Evolutionary conservation across 2,888 invertebrate genomes (phyloP).

Genomic region (Heliconius aoede): DNA sequence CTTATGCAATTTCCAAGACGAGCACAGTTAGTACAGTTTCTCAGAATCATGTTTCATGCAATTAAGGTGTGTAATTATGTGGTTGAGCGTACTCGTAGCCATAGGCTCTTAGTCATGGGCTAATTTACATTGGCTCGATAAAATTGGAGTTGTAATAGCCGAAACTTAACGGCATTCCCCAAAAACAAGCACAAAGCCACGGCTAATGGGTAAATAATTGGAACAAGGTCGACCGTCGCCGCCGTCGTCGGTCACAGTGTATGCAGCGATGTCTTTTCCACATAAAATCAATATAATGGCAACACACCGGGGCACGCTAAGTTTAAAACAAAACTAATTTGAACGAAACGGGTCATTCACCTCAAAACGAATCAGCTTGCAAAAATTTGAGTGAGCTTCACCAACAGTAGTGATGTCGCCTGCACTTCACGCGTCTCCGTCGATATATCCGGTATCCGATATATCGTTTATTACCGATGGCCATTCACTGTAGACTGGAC

Average conservation of each 20-base stretch:
- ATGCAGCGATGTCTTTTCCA: constrained; percentile 68
- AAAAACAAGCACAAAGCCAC: constrained; percentile 53
- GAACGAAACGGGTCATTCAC: constrained; percentile 55
- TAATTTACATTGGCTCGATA: constrained; percentile 39
- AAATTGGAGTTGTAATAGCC: constrained; percentile 36
- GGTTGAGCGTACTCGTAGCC: constrained; percentile 21
- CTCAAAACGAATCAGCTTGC: constrained; percentile 76
- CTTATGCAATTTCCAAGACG: constrained; percentile 20
- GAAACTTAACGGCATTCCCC: constrained; percentile 46
- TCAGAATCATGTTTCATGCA: constrained; percentile 37
- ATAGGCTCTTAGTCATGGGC: constrained; percentile 29
- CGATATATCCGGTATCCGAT: constrained; percentile 39
- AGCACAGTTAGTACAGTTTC: constrained; percentile 19
- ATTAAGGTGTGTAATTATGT: constrained; percentile 34
- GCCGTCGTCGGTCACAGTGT: constrained; percentile 56
- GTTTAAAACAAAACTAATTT: constrained; percentile 51
- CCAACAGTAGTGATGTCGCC: constrained; percentile 39
- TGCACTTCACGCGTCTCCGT: constrained; percentile 28
- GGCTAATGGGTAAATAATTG: constrained; percentile 62
- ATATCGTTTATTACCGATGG: constrained; percentile 58
- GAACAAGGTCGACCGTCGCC: constrained; percentile 69
- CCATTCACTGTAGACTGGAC: constrained; percentile 58
- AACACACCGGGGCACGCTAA: constrained; percentile 53
- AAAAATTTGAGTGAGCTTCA: constrained; percentile 51
- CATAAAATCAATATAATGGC: constrained; percentile 75